A percentile compares a stretch with the other conserved stretches of the same genome.
Conservation (phyloP, 2,888 invertebrate genomes). For the Abrostola triplasia region DNA sequence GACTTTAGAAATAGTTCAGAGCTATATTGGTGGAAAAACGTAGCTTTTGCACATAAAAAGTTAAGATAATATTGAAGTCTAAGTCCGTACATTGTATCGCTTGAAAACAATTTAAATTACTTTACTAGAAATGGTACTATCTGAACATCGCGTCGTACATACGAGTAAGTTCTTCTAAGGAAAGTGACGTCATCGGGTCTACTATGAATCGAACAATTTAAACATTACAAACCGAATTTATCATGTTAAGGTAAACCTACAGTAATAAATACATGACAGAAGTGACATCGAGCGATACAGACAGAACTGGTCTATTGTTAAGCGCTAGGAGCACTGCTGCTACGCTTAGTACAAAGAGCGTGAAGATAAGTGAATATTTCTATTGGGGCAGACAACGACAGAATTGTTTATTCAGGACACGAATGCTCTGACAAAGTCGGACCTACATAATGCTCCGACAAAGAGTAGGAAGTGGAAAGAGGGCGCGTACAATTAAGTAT, state of each 20-base stretch:
- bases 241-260: neutral
- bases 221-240: no score
- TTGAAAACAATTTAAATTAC: no score
- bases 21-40: no score
- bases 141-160: no score
- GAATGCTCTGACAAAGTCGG: constrained; percentile 66
- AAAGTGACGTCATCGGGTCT: no score
- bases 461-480: constrained; percentile 40
- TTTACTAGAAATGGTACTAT: no score
- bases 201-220: no score
- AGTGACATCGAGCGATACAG: constrained; percentile 14
- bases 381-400: constrained; percentile 57
- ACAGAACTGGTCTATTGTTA: constrained; percentile 29
- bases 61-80: no score
- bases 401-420: constrained; percentile 71
- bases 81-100: no score
- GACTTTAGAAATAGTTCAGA: no score
- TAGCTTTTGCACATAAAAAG: no score
- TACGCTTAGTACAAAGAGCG: constrained; percentile 42
- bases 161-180: no score
- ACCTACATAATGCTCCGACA: constrained; percentile 56
- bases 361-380: constrained; percentile 66
- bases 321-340: constrained; percentile 36
- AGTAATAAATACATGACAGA: neutral
- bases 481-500: neutral